phyloP scores from a whole-genome alignment of 2,113 vertebrate species.

The Cyphomyrus discorhynchus region DNA sequence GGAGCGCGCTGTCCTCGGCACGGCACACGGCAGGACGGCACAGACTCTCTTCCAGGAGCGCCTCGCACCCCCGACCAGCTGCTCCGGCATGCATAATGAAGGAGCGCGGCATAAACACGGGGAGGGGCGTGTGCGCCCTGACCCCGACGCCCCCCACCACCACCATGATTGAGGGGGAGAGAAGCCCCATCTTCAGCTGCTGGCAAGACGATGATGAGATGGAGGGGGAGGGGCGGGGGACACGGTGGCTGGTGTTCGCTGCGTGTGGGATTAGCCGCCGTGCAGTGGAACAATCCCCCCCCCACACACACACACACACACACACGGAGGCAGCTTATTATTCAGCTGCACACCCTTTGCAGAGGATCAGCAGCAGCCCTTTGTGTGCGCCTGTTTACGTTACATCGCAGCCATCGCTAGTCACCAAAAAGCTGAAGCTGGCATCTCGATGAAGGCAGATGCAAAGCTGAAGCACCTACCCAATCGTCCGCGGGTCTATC shows the following conservation, averaged over 20 bases:
- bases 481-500: neutral
- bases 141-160: neutral
- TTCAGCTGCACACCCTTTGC: conserved; percentile 25
- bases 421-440: neutral
- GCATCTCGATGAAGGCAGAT: neutral
- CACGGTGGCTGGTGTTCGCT: conserved; percentile 15
- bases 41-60: conserved; percentile 41
- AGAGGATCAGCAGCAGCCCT: conserved; percentile 27
- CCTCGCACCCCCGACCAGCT: conserved; percentile 47
- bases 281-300: conserved; percentile 52
- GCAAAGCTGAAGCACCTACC: neutral
- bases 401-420: neutral
- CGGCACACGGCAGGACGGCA: neutral
- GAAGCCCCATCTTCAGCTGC: conserved; percentile 56
- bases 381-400: neutral
- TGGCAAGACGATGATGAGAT: conserved; percentile 50
- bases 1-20: neutral
- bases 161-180: conserved; percentile 25
- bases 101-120: conserved; percentile 51
- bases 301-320: neutral
- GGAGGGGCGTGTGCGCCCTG: conserved; percentile 31
- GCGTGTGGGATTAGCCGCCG: conserved; percentile 49
- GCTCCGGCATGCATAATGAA: conserved; percentile 61
- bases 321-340: conserved; percentile 32
- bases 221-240: conserved; percentile 39